Base-by-base conservation (phyloP, 1,140 invertebrate species). In the Anoplolepis gracilipes region DNA sequence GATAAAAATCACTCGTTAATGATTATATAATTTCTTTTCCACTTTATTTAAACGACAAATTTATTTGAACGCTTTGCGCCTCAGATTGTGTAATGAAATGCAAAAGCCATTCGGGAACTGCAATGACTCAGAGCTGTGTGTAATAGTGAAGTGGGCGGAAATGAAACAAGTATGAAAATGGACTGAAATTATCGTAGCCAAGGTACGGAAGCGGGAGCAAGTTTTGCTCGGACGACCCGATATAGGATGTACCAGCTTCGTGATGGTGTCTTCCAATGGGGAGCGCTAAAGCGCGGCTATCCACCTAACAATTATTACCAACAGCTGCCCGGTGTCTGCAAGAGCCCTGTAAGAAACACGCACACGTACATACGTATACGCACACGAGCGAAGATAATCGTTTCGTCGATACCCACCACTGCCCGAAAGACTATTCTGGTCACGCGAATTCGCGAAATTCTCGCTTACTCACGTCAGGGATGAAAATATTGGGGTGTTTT, bases 381-480 rank as follows among this genome's bases (percentile, higher is more conserved):
- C 70, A 64, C 59, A 33, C 30, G 33, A 25, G 61, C 16, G 22
- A 59, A 42, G 46, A 78, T 84, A 84, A 84, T 84, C 73, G 82
- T 77, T 84, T 78, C 62, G 82, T 84, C 82, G 73, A 84, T 84
- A 84, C 61, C 61, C 6, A 30, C 42, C 42, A 19, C 46, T 49
- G 19, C 59, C 42, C 57, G 59, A 64, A 62, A 64, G 82, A 75
- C 42, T 65, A 76, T 75, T 75, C 82, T 53, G 22, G 82, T 84
- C 82, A 84, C 82, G 82, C 82, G 82, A 84, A 28, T 84, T 84
- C 61, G n/a, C 42, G 10, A 33, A 78, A 49, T 64, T 64, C 22
- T 55, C 72, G 53, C 28, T 72, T 82, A 73, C 78, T 72, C 25
- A 82, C 30, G n/a, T 33, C 13, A 11, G 39, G 28, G 28, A n/a